Evolutionary conservation across 2,113 vertebrate genomes (phyloP).

Genomic region (Chaetodon trifascialis): DNA sequence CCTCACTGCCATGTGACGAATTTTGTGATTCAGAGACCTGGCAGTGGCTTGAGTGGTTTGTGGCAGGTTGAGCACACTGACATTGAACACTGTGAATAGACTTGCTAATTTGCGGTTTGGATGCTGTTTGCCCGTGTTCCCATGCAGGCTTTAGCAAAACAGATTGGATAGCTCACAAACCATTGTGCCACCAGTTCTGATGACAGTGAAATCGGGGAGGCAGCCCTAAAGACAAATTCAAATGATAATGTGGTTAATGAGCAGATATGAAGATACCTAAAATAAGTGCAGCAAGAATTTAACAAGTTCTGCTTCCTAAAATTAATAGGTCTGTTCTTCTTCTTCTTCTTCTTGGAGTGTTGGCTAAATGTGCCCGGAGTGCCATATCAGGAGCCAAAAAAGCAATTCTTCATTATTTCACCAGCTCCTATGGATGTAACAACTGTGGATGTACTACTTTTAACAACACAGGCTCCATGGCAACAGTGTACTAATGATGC

Average conservation of each 20-base stretch:
- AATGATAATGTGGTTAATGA: conserved; percentile 59
- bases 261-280: conserved; percentile 24
- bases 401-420: conserved; percentile 47
- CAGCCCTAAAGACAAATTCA: conserved; percentile 41
- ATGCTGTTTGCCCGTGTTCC: background rate
- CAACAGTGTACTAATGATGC: conserved; percentile 68
- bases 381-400: conserved; percentile 32
- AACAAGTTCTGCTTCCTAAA: conserved; percentile 14
- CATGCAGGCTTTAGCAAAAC: conserved; percentile 26
- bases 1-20: conserved; percentile 20
- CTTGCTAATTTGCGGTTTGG: conserved; percentile 54
- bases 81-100: conserved; percentile 36
- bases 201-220: conserved; percentile 32
- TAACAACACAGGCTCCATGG: conserved; percentile 61
- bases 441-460: conserved; percentile 43
- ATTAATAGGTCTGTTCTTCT: background rate
- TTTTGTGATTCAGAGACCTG: conserved; percentile 54
- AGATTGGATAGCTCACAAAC: conserved; percentile 32
- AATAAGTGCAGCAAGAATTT: conserved; percentile 21
- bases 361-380: conserved; percentile 9
- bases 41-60: conserved; percentile 40
- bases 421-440: conserved; percentile 24
- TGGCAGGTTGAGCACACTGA: conserved; percentile 43
- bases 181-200: conserved; percentile 33
- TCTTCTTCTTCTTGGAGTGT: no score